Conservation (phyloP, 2,888 invertebrate species). For the Ditula angustiorana region DNA sequence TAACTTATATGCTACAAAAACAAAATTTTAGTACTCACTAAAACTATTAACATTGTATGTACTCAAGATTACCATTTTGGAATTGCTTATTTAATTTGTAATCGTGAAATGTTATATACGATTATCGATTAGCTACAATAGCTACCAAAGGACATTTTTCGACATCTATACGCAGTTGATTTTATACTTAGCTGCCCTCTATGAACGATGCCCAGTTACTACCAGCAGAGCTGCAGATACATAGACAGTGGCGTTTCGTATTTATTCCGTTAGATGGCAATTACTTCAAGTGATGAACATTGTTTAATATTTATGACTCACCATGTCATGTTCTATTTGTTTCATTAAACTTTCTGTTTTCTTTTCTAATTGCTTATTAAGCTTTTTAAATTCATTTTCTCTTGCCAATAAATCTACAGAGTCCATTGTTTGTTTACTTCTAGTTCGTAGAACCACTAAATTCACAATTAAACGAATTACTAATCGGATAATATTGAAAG, state of each 20-base stretch:
- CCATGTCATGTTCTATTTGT: constrained; percentile 77
- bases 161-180: no score
- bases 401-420: constrained; percentile 71
- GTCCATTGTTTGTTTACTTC: constrained; percentile 61
- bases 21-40: no score
- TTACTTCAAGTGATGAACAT: not conserved
- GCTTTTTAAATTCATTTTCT: constrained; percentile 77
- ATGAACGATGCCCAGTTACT: no score
- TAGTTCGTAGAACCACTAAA: not conserved
- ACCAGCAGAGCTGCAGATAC: not conserved
- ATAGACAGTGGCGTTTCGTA: not conserved
- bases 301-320: constrained; percentile 43
- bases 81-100: no score
- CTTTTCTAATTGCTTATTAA: constrained; percentile 77
- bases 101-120: no score
- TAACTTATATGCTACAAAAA: no score
- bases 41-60: no score
- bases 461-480: not conserved
- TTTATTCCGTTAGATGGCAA: not conserved
- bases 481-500: constrained; percentile 28
- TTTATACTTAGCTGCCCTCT: no score
- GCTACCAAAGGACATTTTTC: no score
- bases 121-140: no score
- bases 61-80: no score
- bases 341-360: constrained; percentile 77